Evolutionary conservation across 1,140 invertebrate species (phyloP).

Genomic region (Megathymus violae): DNA sequence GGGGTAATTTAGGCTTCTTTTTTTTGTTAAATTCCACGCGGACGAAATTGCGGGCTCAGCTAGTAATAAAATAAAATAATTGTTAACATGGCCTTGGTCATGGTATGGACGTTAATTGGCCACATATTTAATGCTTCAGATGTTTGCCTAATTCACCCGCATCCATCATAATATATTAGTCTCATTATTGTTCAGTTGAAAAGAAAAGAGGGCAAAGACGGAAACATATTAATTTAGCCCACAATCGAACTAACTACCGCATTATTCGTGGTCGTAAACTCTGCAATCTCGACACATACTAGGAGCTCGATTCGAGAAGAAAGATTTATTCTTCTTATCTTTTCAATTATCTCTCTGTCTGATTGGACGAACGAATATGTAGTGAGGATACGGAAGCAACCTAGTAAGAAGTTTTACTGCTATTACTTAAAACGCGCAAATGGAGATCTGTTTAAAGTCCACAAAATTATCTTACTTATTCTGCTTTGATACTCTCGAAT

Average conservation of each 20-base stretch:
- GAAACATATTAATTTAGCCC: conserved; percentile 9
- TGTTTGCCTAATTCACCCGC: too few relatives aligned
- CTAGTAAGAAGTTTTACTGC: conserved; percentile 8
- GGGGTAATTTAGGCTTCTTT: too few relatives aligned
- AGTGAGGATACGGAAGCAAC: conserved; percentile 26
- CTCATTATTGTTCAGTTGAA: background rate
- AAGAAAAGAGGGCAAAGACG: background rate
- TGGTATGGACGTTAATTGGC: too few relatives aligned
- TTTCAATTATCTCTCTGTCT: conserved; percentile 53
- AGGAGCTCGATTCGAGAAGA: conserved; percentile 28
- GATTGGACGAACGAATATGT: conserved; percentile 38
- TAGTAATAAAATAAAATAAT: too few relatives aligned
- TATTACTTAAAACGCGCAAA: conserved; percentile 8
- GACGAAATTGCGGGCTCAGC: too few relatives aligned
- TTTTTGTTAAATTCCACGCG: too few relatives aligned
- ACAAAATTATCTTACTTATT: background rate
- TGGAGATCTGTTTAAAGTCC: background rate
- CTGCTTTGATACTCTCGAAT: background rate
- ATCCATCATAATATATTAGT: too few relatives aligned
- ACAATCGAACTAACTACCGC: conserved; percentile 19
- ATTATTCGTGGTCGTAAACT: conserved; percentile 37
- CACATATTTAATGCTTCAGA: too few relatives aligned
- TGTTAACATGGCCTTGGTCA: too few relatives aligned
- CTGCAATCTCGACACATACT: conserved; percentile 35
- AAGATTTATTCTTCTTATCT: conserved; percentile 50